Conservation (phyloP, 2,113 vertebrate species). For the Toxostoma redivivum region DNA sequence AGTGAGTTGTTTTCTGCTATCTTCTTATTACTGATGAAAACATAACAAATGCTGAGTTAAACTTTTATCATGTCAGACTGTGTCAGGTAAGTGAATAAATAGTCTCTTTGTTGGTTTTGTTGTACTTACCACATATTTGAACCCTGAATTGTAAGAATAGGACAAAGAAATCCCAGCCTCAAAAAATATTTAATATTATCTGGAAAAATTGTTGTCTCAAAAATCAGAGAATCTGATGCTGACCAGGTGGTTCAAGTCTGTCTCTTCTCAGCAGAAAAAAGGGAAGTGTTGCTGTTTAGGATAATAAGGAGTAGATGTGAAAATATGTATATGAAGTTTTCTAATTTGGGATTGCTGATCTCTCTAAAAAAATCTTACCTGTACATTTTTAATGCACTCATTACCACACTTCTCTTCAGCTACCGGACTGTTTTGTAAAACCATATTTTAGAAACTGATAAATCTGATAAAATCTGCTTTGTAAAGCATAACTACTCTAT, state of each 20-base stretch:
- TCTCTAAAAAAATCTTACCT: background rate
- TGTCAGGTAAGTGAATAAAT: background rate
- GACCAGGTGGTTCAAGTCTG: background rate
- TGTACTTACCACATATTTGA: background rate
- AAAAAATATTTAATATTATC: background rate
- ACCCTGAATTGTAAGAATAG: background rate
- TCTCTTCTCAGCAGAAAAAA: background rate
- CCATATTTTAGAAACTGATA: background rate
- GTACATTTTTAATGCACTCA: background rate
- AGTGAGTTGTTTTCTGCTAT: background rate
- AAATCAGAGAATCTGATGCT: background rate
- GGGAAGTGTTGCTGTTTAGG: background rate
- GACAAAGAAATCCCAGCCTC: background rate
- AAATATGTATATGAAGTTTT: background rate
- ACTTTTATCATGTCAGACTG: background rate
- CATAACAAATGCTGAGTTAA: background rate
- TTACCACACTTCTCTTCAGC: background rate
- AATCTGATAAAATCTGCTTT: background rate
- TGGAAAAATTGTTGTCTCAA: background rate
- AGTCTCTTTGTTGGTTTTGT: background rate
- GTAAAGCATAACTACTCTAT: background rate
- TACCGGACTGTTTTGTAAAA: background rate
- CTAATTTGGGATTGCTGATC: background rate
- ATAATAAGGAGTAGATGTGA: background rate
- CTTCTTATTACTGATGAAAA: background rate